Evolutionary conservation across 2,797 vertebrate species (phyloP), one percentile per base, ranked within the genome.

Genomic region (Poecilia velifera): DNA sequence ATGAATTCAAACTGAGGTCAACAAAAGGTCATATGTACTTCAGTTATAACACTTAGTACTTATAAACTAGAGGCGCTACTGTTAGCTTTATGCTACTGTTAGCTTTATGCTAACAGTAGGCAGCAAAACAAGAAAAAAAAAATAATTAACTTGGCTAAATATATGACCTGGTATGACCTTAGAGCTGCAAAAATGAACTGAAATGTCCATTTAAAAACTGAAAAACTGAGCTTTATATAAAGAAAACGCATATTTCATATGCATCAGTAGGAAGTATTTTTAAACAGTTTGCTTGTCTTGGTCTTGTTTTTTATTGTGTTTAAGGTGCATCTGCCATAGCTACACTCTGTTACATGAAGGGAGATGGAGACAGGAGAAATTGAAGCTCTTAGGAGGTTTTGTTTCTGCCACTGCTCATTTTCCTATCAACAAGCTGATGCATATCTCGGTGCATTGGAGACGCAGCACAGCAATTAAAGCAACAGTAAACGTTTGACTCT

Each of bases 351-450:
- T 41, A 18, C 0, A 3, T 12, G 57, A 20, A 41, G 73, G 64
- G 39, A 85, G 36, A 18, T 34, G 62, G 46, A 3, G 7, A 25
- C 82, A 66, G 70, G n/a, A 83, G 75, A 72, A 87, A 76, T 72
- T 55, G 1, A 36, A 77, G 53, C 1, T 74, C 20, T 13, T 1
- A 45, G 39, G 68, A 84, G 71, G 76, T 64, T 18, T 8, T n/a
- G 6, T 6, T 83, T 74, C 72, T 28, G 64, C 10, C 39, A 49
- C 53, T 0, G 41, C 43, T 62, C 12, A 49, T 68, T 77, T 82
- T 66, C 34, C 72, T 36, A 57, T 22, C 59, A 45, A 39, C 53
- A 46, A 43, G 28, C 18, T 70, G 75, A 77, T 47, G 39, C 49
- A 53, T 22, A 47, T 53, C 62, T 1, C 34, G 66, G 18, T 0